Evolutionary conservation across 2,888 invertebrate species (phyloP).

Genomic region (Sialis fuliginosa): DNA sequence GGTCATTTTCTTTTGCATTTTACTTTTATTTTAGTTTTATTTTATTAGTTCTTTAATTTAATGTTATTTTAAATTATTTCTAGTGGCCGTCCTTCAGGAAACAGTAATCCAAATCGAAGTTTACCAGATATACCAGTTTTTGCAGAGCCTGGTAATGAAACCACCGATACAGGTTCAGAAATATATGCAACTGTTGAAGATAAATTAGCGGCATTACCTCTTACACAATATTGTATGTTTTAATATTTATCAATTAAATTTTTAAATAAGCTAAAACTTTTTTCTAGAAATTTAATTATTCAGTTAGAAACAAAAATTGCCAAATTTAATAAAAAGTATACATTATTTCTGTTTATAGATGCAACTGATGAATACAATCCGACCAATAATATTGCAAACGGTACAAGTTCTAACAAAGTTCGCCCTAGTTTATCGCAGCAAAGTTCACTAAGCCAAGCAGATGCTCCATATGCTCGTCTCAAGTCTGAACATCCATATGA

Average conservation of each 20-base stretch:
- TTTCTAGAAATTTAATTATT: no score
- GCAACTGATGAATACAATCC: slow-evolving; percentile 17
- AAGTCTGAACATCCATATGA: slow-evolving; percentile 47
- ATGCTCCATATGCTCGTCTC: slow-evolving; percentile 47
- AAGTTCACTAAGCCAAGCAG: slow-evolving; percentile 36
- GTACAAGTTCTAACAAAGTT: slow-evolving; percentile 17
- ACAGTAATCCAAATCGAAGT: slow-evolving; percentile 50
- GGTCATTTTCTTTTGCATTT: slow-evolving; percentile 18
- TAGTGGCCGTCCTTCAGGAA: slow-evolving; percentile 22
- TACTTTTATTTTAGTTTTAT: slow-evolving; percentile 8
- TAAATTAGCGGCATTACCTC: slow-evolving; percentile 25
- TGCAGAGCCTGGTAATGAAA: slow-evolving; percentile 33
- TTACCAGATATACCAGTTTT: slow-evolving; percentile 68
- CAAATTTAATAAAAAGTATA: neutral
- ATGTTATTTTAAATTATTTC: no score
- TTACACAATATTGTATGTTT: slow-evolving; percentile 22
- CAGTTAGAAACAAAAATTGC: no score
- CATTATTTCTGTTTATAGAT: slow-evolving; percentile 10
- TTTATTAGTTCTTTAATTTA: neutral
- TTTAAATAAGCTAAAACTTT: no score
- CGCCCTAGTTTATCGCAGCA: slow-evolving; percentile 39
- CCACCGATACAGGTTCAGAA: slow-evolving; percentile 63
- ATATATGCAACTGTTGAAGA: slow-evolving; percentile 69
- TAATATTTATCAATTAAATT: no score
- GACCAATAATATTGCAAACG: slow-evolving; percentile 18